Evolutionary conservation across 2,113 vertebrate genomes (phyloP).

Genomic region (Glareola pratincola): DNA sequence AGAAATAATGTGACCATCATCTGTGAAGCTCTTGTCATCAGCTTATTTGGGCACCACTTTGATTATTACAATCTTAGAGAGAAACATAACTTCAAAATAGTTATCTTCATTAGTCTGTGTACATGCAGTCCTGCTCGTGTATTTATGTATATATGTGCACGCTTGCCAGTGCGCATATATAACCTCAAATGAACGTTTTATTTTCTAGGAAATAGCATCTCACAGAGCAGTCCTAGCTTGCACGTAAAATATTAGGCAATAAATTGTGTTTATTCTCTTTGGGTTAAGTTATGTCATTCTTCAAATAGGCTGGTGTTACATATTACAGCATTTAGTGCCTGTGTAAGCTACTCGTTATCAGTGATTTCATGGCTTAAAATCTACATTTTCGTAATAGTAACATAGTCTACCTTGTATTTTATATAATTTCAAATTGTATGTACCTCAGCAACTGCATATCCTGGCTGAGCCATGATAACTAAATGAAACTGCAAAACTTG

Average conservation of each 20-base stretch:
- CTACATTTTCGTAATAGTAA: not conserved
- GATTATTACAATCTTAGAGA: not conserved
- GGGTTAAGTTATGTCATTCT: not conserved
- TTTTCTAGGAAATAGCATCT: not conserved
- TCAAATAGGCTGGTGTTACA: not conserved
- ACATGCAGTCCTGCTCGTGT: fast-evolving
- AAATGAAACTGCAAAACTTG: constrained; percentile 56
- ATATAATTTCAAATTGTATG: constrained; percentile 36
- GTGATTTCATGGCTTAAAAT: not conserved
- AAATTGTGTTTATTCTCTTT: not conserved
- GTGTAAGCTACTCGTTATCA: constrained; percentile 8
- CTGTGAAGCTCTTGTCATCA: not conserved
- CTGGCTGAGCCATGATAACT: constrained; percentile 14
- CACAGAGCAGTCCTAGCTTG: not conserved
- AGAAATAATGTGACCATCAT: not conserved
- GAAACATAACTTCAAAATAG: not conserved
- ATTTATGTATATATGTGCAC: not conserved
- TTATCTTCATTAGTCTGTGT: not conserved
- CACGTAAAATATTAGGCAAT: not conserved
- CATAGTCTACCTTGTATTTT: not conserved
- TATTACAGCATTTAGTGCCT: not conserved
- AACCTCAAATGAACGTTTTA: not conserved
- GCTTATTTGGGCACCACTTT: not conserved
- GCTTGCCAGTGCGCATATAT: not conserved
- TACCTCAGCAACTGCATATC: not conserved